Conservation (phyloP, 2,113 vertebrate species). For the Tyrannus savana region DNA sequence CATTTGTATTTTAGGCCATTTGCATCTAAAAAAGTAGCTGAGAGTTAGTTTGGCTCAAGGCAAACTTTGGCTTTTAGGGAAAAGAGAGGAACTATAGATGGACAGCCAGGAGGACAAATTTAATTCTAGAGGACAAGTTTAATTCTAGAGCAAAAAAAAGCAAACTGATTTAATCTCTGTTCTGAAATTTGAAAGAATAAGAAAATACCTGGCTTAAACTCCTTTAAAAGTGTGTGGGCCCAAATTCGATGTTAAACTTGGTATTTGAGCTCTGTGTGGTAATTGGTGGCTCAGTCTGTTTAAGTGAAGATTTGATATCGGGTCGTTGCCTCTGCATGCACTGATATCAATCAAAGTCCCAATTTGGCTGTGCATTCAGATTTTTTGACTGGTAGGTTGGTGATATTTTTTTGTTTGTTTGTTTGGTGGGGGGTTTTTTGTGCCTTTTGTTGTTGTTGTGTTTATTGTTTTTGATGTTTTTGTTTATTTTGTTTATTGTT, state of each 20-base stretch:
- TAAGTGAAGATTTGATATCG: neutral
- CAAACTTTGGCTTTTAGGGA: neutral
- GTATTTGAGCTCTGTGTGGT: neutral
- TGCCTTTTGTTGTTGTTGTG: no score
- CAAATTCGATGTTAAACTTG: neutral
- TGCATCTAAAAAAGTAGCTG: neutral
- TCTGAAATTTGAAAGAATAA: neutral
- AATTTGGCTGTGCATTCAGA: neutral
- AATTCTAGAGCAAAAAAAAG: neutral
- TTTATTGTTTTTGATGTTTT: neutral
- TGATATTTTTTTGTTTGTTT: neutral
- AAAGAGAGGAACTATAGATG: neutral
- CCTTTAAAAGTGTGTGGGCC: neutral
- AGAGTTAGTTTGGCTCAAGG: neutral
- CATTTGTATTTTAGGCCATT: neutral
- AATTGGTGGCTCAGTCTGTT: neutral
- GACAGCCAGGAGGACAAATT: neutral
- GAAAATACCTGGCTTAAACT: neutral
- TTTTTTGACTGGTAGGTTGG: neutral
- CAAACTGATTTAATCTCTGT: neutral
- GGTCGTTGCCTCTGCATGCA: neutral
- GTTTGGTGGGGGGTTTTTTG: no score
- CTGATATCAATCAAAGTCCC: neutral
- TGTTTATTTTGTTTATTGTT: neutral
- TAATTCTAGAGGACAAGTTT: neutral